Conservation (phyloP, 2,888 invertebrate species). For the Ennomos fuscantarius region DNA sequence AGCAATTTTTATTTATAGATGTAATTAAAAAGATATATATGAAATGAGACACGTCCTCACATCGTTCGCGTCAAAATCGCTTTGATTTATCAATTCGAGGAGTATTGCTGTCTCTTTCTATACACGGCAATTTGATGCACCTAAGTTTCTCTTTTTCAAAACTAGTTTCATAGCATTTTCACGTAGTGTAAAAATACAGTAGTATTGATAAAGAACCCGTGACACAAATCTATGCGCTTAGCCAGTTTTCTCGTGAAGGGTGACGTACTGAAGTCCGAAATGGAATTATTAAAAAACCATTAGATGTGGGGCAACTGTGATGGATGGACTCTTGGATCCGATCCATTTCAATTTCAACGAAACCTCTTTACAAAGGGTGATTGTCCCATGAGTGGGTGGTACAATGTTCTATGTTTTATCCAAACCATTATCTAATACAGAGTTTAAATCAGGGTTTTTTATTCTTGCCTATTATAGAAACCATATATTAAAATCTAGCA, state of each 20-base stretch:
- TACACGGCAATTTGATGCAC: too few species aligned
- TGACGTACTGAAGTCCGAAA: conserved; percentile 61
- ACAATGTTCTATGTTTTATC: conserved; percentile 56
- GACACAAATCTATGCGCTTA: background rate
- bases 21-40: too few species aligned
- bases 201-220: conserved; percentile 6
- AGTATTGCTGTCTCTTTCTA: too few species aligned
- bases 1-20: too few species aligned
- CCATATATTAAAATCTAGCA: too few species aligned
- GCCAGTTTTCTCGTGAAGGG: conserved; percentile 69
- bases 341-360: conserved; percentile 82
- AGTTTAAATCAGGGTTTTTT: conserved; percentile 1
- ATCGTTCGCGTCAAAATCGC: too few species aligned
- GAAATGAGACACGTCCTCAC: too few species aligned
- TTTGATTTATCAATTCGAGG: too few species aligned
- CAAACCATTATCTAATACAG: conserved; percentile 10
- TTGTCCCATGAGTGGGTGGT: conserved; percentile 71
- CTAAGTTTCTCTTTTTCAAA: too few species aligned
- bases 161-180: too few species aligned
- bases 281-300: conserved; percentile 84
- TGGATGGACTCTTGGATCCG: conserved; percentile 80
- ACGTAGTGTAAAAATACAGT: too few species aligned
- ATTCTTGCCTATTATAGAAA: background rate
- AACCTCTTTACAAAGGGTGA: conserved; percentile 75
- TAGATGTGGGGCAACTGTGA: conserved; percentile 78